Conservation (phyloP, 2,797 vertebrate species). For the Leptoclinus maculatus region DNA sequence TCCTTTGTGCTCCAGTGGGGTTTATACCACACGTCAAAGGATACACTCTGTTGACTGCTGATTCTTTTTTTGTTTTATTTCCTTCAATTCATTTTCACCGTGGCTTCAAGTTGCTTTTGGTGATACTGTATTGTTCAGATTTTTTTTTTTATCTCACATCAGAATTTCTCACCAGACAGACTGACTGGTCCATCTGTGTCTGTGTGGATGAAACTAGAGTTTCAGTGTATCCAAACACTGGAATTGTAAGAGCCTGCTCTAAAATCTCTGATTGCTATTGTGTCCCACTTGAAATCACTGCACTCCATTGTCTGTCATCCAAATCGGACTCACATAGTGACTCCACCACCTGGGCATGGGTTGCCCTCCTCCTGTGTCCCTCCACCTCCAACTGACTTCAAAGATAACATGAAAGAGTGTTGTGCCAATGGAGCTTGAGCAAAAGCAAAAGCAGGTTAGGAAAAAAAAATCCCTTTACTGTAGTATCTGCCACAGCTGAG, state of each 20-base stretch:
- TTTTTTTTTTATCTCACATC: neutral
- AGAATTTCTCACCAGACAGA: neutral
- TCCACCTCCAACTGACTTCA: conserved; percentile 54
- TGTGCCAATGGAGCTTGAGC: neutral
- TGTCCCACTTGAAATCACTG: neutral
- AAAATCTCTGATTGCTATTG: neutral
- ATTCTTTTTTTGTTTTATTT: neutral
- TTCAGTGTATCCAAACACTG: neutral
- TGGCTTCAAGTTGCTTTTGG: too few relatives aligned
- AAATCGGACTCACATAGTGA: neutral
- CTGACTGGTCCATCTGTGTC: neutral
- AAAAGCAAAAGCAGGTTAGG: conserved; percentile 8
- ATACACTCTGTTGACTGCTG: neutral
- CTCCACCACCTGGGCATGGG: conserved; percentile 24
- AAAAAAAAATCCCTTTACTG: neutral
- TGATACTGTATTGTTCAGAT: neutral
- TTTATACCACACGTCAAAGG: neutral
- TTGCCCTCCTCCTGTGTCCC: conserved; percentile 26
- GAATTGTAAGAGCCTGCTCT: neutral
- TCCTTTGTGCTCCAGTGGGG: neutral
- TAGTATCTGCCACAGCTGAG: neutral
- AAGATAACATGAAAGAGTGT: conserved; percentile 69
- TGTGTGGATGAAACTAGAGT: neutral
- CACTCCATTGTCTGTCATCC: neutral
- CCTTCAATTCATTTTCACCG: neutral